Conservation (phyloP, 2,888 invertebrate species). For the Invenusta paracnida region DNA sequence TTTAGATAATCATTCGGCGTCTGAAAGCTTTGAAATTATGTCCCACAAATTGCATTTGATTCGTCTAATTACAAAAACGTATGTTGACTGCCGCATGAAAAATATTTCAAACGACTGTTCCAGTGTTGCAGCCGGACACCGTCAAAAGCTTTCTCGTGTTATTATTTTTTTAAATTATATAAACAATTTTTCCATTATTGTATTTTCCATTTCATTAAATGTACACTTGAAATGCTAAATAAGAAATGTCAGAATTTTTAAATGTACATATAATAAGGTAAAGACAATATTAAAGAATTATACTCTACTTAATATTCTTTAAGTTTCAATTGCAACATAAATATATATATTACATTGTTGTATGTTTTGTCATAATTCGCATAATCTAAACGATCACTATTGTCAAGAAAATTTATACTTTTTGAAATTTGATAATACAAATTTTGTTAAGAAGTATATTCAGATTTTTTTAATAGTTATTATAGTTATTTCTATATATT, state of each 20-base stretch:
- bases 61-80: neutral
- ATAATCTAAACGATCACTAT: too few relatives aligned
- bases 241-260: neutral
- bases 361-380: neutral
- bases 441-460: neutral
- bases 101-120: neutral
- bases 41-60: slow-evolving; percentile 11
- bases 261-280: neutral
- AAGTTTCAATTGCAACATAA: too few relatives aligned
- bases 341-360: neutral
- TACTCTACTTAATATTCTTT: too few relatives aligned
- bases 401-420: neutral
- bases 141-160: neutral
- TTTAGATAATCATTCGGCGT: neutral
- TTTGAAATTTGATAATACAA: neutral
- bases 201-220: neutral
- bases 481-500: neutral
- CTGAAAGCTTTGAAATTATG: neutral
- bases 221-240: neutral
- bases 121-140: neutral
- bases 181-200: neutral
- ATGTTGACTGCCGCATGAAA: neutral
- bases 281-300: neutral
- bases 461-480: neutral
- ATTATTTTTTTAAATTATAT: neutral